Base-by-base conservation (phyloP, 64 coral and sea anemone genomes). In the Montipora foliosa region DNA sequence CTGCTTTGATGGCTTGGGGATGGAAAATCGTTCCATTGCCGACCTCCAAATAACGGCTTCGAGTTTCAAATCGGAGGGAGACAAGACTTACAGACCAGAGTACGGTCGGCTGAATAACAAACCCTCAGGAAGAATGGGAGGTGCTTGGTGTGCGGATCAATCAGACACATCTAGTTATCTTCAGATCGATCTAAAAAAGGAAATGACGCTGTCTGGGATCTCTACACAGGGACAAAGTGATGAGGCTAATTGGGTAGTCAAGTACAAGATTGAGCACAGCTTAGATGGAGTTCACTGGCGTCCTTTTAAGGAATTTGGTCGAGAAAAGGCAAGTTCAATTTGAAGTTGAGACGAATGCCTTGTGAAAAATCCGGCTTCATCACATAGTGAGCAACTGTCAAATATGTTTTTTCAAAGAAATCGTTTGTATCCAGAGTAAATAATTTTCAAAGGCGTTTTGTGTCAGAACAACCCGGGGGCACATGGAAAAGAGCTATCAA, bases 201-300 rank as follows among this genome's bases (percentile, higher is more conserved):
- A 92, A 21, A 88, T 88, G 70, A 82, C 89, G 6, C 19, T 95
- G 17, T 92, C 94, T 2, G 94, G 83, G 16, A 72, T 95, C 44
- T 83, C 75, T 45, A 95, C 94, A 14, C 94, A 95, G 77, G 94
- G 94, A 49, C 44, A 47, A 47, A 79, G 64, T 37, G 77, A 95
- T 15, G 67, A 15, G 22, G 37, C 84, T 71, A 76, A 89, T 55
- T 95, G 94, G 94, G 46, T 92, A 0, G 69, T 4, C 12, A 88
- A 46, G 58, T 95, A 87, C 60, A 77, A 68, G 49, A 49, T 95
- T 68, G 16, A 57, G 44, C 82, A 95, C 89, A 92, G 94, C 74
- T 49, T 24, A 47, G 77, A 88, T 87, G 94, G 89, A 4, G 77
- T 1, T 44, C 47, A 49, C 7, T 93, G 84, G 48, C 68, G 19